Evolutionary conservation across 2,888 invertebrate species (phyloP), one percentile per base, ranked within the genome.

Genomic region (Pyrrhosoma nymphula): DNA sequence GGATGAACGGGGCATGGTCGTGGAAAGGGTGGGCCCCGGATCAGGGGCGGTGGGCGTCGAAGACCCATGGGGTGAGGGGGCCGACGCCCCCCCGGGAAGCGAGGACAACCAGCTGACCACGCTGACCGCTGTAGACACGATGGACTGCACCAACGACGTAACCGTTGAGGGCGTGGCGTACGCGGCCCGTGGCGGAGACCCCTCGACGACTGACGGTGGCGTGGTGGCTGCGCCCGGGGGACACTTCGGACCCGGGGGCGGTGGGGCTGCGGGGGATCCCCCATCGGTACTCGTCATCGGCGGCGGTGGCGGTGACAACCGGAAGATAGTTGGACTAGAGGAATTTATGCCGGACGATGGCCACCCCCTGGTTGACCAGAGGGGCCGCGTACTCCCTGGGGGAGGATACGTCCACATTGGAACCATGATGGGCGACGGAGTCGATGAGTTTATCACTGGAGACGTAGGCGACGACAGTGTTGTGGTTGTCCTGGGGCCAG

Each of bases 71-170:
- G 93, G 93, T 0, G 93, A 93, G 63, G 93, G 93, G 10, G 93
- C 63, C 20, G 93, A 93, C 39, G 69, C 93, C 12, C 47, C 39
- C 69, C 93, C 93, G 1, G 93, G 75, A n/a, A 39, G 93, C 0
- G 93, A 93, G 47, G 69, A 93, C 93, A 93, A 93, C 47, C 93
- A 93, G 93, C 93, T 93, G 69, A 93, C 93, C n/a, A 93, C 93
- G 69, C 69, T 93, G 69, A 93, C 93, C n/a, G 93, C 93, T 14
- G 93, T 93, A 10, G 93, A 93, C 93, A 93, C 93, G 93, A 93
- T 93, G 93, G 93, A 93, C 63, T 93, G 93, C 69, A 63, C 93
- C 26, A 63, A 93, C 35, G 93, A 93, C 93, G 93, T 93, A 26
- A 93, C 93, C 14, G 93, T 93, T 0, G 93, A 93, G 75, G 93